Evolutionary conservation across 2,113 vertebrate genomes (phyloP), one percentile per base, ranked within the genome.

Genomic region (Stigmatopora argus): DNA sequence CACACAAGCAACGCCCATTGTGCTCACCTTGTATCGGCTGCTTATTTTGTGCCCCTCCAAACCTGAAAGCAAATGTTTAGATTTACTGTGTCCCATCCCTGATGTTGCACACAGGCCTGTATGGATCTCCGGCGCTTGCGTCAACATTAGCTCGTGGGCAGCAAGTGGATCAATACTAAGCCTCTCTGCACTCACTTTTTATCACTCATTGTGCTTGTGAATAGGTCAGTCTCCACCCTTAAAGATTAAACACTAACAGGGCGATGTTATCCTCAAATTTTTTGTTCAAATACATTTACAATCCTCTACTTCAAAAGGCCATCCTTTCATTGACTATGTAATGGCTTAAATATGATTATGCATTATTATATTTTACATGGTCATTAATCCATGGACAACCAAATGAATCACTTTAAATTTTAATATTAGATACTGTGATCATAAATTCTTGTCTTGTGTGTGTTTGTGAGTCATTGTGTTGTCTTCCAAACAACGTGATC

Each of bases 41-140:
- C 70, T 72, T 75, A 35, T 77, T 78, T 78, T 74, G 74, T 64
- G 51, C 66, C 70, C 66, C 68, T 78, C 72, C 70, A 82, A 80
- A 19, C 77, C 78, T 70, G 64, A 84, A 80, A 75, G 85, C 77
- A 88, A 90, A 90, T 89, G 87, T 89, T 90, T 89, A 80, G 77
- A 70, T 79, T 80, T 65, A 70, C 38, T 56, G 77, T 72, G 15
- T 67, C 69, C 79, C 74, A 70, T 81, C 80, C 85, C 75, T 83
- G 64, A 71, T 78, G 75, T 67, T 73, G 79, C 74, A 83, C 78
- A 78, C 80, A 14, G 41, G 70, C 83, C 75, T 70, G 75, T 72
- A 85, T 75, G 78, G 83, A 87, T 63, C 79, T 64, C 23, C 75
- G 68, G 61, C 62, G 73, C 73, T 85, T 55, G 77, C 78, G 85